These are phyloP conservation scores for Pelecanoides urinatrix DNA, from an alignment of 2,113 vertebrate species.

Conservation along the genomic window DNA sequence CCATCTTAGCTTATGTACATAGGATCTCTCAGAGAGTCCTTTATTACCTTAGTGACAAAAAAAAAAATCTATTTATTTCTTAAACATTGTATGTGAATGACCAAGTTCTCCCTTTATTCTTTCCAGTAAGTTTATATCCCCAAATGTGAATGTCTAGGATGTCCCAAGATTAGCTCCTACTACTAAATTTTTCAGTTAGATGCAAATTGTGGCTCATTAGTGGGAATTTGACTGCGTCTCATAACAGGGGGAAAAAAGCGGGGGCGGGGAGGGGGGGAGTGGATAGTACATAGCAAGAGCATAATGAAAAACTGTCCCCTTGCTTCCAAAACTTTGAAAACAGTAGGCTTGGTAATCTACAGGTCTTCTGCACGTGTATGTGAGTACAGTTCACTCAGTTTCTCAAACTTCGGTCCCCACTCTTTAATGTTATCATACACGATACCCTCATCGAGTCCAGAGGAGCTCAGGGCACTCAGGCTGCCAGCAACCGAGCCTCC, in stretches of 20 bases:
- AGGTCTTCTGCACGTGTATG: constrained; percentile 68
- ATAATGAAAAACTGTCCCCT: background rate
- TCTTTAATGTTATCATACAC: constrained; percentile 73
- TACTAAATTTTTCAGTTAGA: background rate
- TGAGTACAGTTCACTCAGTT: constrained; percentile 74
- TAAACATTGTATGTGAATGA: background rate
- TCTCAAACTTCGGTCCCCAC: constrained; percentile 87
- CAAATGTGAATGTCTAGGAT: background rate
- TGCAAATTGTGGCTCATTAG: background rate
- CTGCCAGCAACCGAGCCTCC: constrained; percentile 76
- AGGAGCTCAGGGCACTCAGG: constrained; percentile 82
- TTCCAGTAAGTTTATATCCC: background rate
- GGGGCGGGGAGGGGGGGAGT: accelerated
- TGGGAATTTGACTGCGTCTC: background rate
- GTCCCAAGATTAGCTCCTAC: background rate
- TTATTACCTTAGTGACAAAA: background rate
- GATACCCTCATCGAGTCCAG: constrained; percentile 64
- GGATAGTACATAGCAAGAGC: background rate
- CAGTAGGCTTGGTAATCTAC: background rate
- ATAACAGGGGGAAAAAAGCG: background rate
- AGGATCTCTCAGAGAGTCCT: background rate
- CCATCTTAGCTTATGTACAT: background rate
- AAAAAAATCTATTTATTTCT: background rate
- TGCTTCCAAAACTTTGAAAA: background rate
- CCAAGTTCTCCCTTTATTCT: background rate